phyloP scores from a whole-genome alignment of 2,797 vertebrate species.

The Limosa lapponica region DNA sequence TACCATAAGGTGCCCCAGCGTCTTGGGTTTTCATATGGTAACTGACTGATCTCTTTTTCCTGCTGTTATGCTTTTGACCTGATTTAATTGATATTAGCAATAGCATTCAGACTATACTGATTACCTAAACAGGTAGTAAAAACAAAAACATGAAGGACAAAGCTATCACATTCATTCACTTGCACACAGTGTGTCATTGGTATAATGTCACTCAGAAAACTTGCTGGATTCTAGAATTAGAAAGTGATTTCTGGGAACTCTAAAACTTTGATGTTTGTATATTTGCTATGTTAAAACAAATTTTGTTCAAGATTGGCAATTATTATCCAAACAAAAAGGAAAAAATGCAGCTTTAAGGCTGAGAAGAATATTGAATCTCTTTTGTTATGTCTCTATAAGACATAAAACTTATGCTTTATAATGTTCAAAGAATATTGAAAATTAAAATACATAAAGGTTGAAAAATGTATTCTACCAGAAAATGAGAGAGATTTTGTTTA shows the following conservation, averaged over 20 bases:
- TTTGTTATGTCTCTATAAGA: neutral
- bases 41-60: constrained; percentile 71
- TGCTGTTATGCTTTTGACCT: constrained; percentile 78
- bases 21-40: constrained; percentile 78
- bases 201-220: constrained; percentile 17
- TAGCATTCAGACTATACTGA: constrained; percentile 58
- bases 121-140: constrained; percentile 73
- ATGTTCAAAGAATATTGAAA: neutral
- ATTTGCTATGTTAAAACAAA: constrained; percentile 39
- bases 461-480: neutral
- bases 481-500: neutral
- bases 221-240: neutral
- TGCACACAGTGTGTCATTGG: neutral
- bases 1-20: constrained; percentile 78
- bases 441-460: neutral
- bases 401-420: neutral
- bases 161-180: constrained; percentile 14
- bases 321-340: constrained; percentile 17
- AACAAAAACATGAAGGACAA: constrained; percentile 29
- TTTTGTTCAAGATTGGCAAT: constrained; percentile 27
- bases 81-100: constrained; percentile 78
- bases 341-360: constrained; percentile 15
- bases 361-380: neutral
- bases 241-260: constrained; percentile 10
- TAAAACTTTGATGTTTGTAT: neutral